Base-by-base conservation (phyloP, 2,888 invertebrate species). In the Saturnia pavonia region DNA sequence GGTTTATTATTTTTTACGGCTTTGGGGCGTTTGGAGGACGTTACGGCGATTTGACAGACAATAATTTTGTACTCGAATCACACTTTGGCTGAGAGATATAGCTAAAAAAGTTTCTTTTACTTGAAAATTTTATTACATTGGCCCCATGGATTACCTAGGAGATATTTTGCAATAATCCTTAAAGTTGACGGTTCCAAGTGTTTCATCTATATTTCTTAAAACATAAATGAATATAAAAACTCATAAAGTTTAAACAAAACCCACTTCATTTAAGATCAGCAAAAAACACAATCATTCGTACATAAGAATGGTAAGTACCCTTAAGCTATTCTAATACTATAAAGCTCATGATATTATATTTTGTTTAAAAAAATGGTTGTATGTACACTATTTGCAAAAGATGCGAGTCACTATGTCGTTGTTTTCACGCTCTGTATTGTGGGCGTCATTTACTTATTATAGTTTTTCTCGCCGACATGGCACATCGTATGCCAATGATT, bases 1-100 rank as follows among this genome's bases (percentile, higher is more conserved):
- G 67, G 60, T 70, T 70, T 70, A 70, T 68, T 70, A 70, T 68
- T 70, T 70, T 70, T 70, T 70, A 70, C 51, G 67, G 60, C 68
- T 63, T 40, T 54, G n/a, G 60, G n/a, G 43, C 67, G 63, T 48
- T 51, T 25, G 19, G 27, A 66, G 54, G 54, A 48, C 45, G 60
- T 60, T 27, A 67, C 43, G 34, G 70, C 67, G 67, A 60, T 70
- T 70, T 70, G 70, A 70, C 68, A 68, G 67, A 34, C 57, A 54
- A 54, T 68, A 66, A 70, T 70, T 25, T 40, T 25, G 40, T 54
- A 66, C 40, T 25, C 66, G 66, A 66, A 70, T 70, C 70, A 70
- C 66, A 42, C 66, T 70, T 25, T 16, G 40, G 14, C 43, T 25
- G 27, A 4, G 65, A 14, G 34, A 40, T 40, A 65, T 65, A 40